phyloP scores from a whole-genome alignment of 2,797 vertebrate genomes.

The Lithobates sylvaticus region DNA sequence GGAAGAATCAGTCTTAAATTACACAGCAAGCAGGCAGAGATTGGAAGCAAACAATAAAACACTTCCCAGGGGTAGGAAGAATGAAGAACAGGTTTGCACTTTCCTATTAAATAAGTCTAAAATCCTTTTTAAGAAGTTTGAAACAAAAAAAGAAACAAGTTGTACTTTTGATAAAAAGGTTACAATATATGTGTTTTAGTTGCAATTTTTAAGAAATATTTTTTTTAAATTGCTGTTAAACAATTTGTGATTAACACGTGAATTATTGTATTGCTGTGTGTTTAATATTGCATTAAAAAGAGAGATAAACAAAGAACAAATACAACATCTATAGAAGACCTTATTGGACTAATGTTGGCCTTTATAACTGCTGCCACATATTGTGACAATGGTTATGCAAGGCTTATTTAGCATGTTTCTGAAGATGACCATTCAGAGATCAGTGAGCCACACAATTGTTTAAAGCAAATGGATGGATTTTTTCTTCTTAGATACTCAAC shows the following conservation, averaged over 20 bases:
- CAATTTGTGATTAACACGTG: neutral
- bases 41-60: constrained; percentile 73
- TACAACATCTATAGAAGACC: too few species aligned
- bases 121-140: constrained; percentile 55
- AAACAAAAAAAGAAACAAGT: constrained; percentile 33
- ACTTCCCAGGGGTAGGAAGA: constrained; percentile 65
- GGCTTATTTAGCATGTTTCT: too few species aligned
- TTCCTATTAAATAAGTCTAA: constrained; percentile 60
- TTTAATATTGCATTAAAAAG: too few species aligned
- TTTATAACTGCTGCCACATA: too few species aligned
- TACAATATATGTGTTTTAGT: neutral
- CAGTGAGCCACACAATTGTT: too few species aligned
- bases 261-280: neutral
- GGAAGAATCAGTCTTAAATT: constrained; percentile 78
- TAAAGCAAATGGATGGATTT: too few species aligned
- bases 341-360: too few species aligned
- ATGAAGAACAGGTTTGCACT: constrained; percentile 62
- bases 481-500: too few species aligned
- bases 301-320: too few species aligned
- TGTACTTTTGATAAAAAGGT: constrained; percentile 18
- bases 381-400: too few species aligned
- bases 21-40: constrained; percentile 74
- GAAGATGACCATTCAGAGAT: too few species aligned
- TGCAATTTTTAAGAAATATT: neutral
- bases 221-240: neutral